A percentile compares a stretch with the other conserved stretches of the same genome.
These are phyloP conservation scores for Drymonia ruficornis DNA, from an alignment of 2,888 invertebrate genomes.

Conservation along the genomic window DNA sequence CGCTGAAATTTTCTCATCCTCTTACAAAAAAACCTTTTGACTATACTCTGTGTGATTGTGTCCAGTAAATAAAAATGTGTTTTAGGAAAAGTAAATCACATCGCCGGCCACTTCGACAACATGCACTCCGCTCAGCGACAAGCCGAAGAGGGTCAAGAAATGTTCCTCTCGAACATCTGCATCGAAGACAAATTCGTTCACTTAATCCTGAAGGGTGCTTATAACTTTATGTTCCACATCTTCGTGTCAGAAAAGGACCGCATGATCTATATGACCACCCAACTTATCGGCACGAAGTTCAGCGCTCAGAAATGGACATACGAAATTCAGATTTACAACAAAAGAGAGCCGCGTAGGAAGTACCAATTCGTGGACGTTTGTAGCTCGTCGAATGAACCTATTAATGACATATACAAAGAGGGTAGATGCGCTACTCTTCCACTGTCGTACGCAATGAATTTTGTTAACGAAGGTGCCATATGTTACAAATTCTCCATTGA, in stretches of 20 bases:
- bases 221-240: constrained; percentile 59
- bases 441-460: constrained; percentile 29
- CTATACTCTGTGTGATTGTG: not conserved
- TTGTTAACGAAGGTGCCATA: constrained; percentile 11
- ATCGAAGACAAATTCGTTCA: constrained; percentile 42
- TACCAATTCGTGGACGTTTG: constrained; percentile 53
- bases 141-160: constrained; percentile 55
- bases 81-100: constrained; percentile 60
- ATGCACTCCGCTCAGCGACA: constrained; percentile 49
- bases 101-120: constrained; percentile 55
- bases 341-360: constrained; percentile 58
- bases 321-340: constrained; percentile 68
- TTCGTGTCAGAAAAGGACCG: constrained; percentile 43
- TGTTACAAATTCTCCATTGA: constrained; percentile 1
- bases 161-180: constrained; percentile 42
- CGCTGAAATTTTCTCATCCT: no score
- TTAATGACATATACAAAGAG: constrained; percentile 44
- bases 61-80: constrained; percentile 11
- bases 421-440: constrained; percentile 53
- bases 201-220: constrained; percentile 48
- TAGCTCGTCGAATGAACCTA: constrained; percentile 34
- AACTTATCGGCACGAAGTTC: constrained; percentile 56
- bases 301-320: constrained; percentile 69
- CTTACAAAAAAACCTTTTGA: no score
- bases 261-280: constrained; percentile 56